These are phyloP conservation scores for Apodemia mormo DNA, from an alignment of 2,888 invertebrate species.

Conservation along the genomic window DNA sequence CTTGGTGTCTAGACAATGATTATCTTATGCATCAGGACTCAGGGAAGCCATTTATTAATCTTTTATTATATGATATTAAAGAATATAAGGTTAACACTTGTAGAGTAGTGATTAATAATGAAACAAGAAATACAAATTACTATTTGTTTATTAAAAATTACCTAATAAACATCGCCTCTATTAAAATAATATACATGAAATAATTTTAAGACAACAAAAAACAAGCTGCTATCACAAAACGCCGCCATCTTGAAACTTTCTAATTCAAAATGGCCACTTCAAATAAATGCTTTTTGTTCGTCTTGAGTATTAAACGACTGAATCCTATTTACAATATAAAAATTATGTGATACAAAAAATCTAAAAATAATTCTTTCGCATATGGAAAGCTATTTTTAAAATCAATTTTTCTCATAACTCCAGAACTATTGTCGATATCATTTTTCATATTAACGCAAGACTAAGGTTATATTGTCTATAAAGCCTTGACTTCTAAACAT, in stretches of 20 bases:
- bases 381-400: background rate
- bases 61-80: too few relatives aligned
- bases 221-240: conserved; percentile 40
- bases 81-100: too few relatives aligned
- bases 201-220: conserved; percentile 42
- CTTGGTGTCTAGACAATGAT: too few relatives aligned
- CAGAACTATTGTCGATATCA: conserved; percentile 8
- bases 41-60: too few relatives aligned
- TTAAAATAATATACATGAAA: conserved; percentile 45
- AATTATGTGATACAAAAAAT: conserved; percentile 37
- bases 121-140: conserved; percentile 52
- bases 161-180: conserved; percentile 46
- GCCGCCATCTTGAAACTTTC: conserved; percentile 25
- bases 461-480: background rate
- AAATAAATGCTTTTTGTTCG: conserved; percentile 20
- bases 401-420: conserved; percentile 6
- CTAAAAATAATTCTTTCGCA: conserved; percentile 29
- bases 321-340: conserved; percentile 38
- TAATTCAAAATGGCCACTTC: conserved; percentile 21
- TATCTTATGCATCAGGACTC: too few relatives aligned
- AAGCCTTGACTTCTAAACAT: background rate
- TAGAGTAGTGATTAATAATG: conserved; percentile 25
- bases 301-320: conserved; percentile 22
- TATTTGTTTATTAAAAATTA: conserved; percentile 59
- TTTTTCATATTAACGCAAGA: background rate